Evolutionary conservation across 2,113 vertebrate species (phyloP), one percentile per base, ranked within the genome.

Genomic region (Mesembrinibis cayennensis): DNA sequence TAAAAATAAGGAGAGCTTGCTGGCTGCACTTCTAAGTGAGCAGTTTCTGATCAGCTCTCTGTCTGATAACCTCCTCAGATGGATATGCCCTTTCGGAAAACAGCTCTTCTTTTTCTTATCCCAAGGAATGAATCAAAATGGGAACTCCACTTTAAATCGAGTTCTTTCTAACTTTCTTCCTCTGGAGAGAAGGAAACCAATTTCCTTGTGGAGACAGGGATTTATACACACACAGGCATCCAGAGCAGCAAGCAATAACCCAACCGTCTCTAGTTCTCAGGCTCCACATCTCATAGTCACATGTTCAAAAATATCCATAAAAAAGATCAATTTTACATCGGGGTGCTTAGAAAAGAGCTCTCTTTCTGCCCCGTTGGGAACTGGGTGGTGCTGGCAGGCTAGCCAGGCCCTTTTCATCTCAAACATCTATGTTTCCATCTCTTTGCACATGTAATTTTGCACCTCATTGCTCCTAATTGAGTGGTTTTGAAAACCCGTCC

Each of bases 391-490:
- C 62, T 85, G 66, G 32, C 89, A 93, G 66, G 47, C 47, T 81
- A 91, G 65, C 44, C 76, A 79, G 58, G 34, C 16, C 50, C 42
- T 61, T 87, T 93, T 79, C 50, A 52, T 78, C 74, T 88, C 84
- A 62, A 62, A 62, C 38, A 61, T 82, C 70, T 59, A 73, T 0
- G 0, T 96, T 94, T 96, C 87, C 50, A 40, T 70, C 38, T 77
- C 91, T 70, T 85, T 59, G 84, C 89, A 82, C 87, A 86, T 73
- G 83, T 91, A 96, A 95, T 97, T 97, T 96, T 97, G 93, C 95
- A 96, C 91, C 81, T 96, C 97, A 93, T 95, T 97, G 93, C 94
- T 95, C 93, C 62, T 95, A 95, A 97, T 66, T 66, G 96, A 94
- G 87, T 85, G 91, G 73, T 91, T 97, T 94, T 70, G 87, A 94